Evolutionary conservation across 2,113 vertebrate genomes (phyloP).

Genomic region (Clarias macrocephalus): DNA sequence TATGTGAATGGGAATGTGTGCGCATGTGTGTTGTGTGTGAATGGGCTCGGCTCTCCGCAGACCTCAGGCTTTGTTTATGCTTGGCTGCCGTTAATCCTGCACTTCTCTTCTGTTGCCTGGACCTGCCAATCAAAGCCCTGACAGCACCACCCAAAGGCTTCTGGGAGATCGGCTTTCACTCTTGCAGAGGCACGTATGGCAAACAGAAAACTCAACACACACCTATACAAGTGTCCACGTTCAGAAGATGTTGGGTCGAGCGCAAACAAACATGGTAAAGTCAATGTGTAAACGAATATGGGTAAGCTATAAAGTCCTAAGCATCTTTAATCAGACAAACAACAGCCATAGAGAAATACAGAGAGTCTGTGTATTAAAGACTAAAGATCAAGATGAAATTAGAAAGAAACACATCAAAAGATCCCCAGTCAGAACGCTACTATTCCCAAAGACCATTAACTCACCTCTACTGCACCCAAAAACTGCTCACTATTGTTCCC

Average conservation of each 20-base stretch:
- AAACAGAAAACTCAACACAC: constrained; percentile 51
- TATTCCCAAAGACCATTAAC: background rate
- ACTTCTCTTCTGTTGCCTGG: constrained; percentile 56
- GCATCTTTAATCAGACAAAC: background rate
- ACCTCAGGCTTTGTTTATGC: constrained; percentile 64
- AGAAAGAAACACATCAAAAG: background rate
- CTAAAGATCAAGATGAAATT: background rate
- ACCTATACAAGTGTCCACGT: constrained; percentile 12
- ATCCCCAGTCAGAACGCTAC: background rate
- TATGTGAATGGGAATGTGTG: constrained; percentile 17
- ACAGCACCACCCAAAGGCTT: constrained; percentile 68
- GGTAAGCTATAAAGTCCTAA: constrained; percentile 7
- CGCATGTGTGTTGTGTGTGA: constrained; percentile 6
- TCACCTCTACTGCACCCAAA: background rate
- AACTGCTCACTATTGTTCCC: background rate
- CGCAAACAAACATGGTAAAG: background rate
- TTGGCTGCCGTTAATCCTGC: constrained; percentile 63
- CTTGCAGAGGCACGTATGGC: constrained; percentile 61
- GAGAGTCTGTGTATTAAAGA: background rate
- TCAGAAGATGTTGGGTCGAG: background rate
- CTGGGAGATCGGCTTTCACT: constrained; percentile 36
- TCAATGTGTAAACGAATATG: background rate
- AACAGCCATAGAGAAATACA: background rate
- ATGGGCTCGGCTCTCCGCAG: constrained; percentile 40
- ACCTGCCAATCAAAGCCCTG: constrained; percentile 66